Evolutionary conservation across 2,797 vertebrate species (phyloP), one percentile per base, ranked within the genome.

Genomic region (Huso huso): DNA sequence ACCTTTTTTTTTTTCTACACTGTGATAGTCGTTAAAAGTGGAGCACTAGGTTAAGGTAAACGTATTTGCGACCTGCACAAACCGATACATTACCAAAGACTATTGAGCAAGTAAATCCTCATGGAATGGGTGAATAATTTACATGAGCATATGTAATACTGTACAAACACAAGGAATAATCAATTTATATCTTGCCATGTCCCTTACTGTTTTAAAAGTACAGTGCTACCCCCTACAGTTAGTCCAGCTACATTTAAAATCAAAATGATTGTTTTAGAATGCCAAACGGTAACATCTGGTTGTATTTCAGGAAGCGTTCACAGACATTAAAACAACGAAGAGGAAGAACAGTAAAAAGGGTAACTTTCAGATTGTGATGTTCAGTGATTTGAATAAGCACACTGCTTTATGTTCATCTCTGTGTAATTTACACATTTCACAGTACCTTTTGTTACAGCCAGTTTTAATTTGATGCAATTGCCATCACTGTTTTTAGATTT

Each of bases 331-430:
- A 51, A 69, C 81, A 0, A 71, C 81, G 3, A 80, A 61, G 65
- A 74, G 77, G 63, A 58, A 55, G 0, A 59, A 70, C 55, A 82
- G 74, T 60, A 83, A 70, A 74, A 83, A 4, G 83, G 69, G 88
- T 87, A 59, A 68, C 8, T 10, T 55, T 1, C 0, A 9, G 8
- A 18, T n/a, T 37, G 50, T 10, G 1, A 7, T 37, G 49, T 61
- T 6, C 10, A 8, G 60, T 63, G 9, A 10, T 55, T 55, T 55
- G n/a, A 55, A 8, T 10, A 10, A n/a, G n/a, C 6, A 4, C n/a
- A 1, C n/a, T 10, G n/a, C 53, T 10, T 4, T 55, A 53, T 9
- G 8, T 55, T 55, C 12, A 12, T 55, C 4, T 55, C 12, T 37
- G 37, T 37, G 18, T 37, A 5, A 37, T 37, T 37, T 37, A 37